Conservation (phyloP, 2,888 invertebrate genomes). For the Drosophila mulleri region DNA sequence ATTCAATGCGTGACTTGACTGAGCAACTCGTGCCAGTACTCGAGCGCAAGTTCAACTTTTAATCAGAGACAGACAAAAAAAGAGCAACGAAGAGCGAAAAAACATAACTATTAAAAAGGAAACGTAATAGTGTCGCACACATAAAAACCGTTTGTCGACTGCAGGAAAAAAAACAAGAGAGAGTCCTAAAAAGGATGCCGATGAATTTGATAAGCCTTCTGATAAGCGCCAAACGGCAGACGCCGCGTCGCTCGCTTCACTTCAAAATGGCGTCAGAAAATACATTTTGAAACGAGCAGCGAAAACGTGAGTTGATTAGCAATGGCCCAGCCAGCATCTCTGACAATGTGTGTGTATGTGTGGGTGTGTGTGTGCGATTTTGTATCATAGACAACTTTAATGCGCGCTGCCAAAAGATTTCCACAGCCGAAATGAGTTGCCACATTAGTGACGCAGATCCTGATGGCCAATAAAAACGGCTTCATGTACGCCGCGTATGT, state of each 20-base stretch:
- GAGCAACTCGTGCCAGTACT: conserved; percentile 65
- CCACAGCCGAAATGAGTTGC: conserved; percentile 41
- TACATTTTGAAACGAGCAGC: conserved; percentile 80
- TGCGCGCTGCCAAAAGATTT: conserved; percentile 55
- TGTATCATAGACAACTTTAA: conserved; percentile 67
- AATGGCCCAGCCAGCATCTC: conserved; percentile 52
- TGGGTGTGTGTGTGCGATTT: conserved; percentile 39
- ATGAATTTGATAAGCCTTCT: conserved; percentile 78
- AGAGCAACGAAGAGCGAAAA: conserved; percentile 24
- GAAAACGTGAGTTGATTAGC: conserved; percentile 81
- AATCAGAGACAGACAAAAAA: conserved; percentile 71
- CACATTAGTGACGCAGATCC: conserved; percentile 51
- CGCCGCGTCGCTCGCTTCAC: conserved; percentile 44
- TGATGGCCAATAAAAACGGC: conserved; percentile 53
- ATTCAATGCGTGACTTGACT: conserved; percentile 78
- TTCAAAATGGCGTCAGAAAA: conserved; percentile 81
- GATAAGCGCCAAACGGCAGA: conserved; percentile 59
- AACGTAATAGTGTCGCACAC: conserved; percentile 68
- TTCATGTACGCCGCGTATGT: conserved; percentile 49
- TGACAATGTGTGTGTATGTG: conserved; percentile 19
- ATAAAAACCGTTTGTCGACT: conserved; percentile 52
- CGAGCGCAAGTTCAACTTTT: conserved; percentile 70
- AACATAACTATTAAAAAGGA: conserved; percentile 63
- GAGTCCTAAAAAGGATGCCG: conserved; percentile 37
- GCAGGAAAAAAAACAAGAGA: conserved; percentile 1